Percentiles rank a stretch among this genome's conserved stretches.
Conservation (phyloP, 1,140 invertebrate species). For the Antheraea mylitta region DNA sequence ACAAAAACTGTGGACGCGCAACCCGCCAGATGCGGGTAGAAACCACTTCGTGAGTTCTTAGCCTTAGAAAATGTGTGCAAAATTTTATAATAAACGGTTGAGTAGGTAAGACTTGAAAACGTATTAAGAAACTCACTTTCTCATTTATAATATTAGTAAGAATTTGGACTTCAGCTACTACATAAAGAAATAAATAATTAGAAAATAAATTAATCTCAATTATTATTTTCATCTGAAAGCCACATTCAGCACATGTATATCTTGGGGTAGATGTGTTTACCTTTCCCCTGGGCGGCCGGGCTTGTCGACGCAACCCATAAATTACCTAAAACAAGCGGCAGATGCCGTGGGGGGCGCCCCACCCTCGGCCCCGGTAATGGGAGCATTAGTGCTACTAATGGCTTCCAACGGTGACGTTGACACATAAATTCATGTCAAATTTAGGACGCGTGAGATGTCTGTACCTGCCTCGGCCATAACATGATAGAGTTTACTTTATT, state of each 20-base stretch:
- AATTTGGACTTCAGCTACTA: no score
- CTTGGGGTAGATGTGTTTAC: slow-evolving; percentile 25
- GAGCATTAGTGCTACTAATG: slow-evolving; percentile 73
- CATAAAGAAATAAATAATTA: no score
- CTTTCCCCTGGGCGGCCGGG: slow-evolving; percentile 39
- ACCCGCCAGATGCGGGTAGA: no score
- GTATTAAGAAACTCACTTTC: no score
- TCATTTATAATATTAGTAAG: no score
- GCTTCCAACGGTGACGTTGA: slow-evolving; percentile 65
- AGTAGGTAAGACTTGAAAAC: no score
- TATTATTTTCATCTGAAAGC: neutral
- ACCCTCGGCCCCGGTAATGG: slow-evolving; percentile 55
- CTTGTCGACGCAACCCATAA: slow-evolving; percentile 60
- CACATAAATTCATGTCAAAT: slow-evolving; percentile 75
- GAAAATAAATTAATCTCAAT: no score
- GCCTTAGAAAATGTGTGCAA: no score
- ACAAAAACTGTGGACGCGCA: no score
- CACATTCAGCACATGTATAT: slow-evolving; percentile 18
- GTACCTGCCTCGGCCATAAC: neutral
- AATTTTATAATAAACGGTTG: no score
- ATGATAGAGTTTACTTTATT: neutral
- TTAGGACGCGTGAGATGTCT: slow-evolving; percentile 43
- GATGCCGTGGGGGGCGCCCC: slow-evolving; percentile 47
- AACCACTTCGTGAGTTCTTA: no score
- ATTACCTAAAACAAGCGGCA: slow-evolving; percentile 77